These are phyloP conservation scores for Galagoides demidoff DNA, from an alignment of 2,797 vertebrate species.

Conservation along the genomic window DNA sequence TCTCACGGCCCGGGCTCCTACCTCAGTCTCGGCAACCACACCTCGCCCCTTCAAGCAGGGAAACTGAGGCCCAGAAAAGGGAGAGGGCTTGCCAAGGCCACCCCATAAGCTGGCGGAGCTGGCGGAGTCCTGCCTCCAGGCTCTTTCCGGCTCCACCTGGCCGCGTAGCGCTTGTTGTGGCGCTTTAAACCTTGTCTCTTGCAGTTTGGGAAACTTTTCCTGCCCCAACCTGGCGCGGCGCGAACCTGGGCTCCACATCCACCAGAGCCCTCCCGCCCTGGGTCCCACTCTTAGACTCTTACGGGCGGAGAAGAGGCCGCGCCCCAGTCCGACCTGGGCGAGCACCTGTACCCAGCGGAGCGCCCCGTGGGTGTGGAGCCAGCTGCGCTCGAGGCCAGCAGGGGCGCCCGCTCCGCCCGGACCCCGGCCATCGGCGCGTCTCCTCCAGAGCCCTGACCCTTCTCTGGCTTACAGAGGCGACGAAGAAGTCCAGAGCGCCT, in stretches of 20 bases:
- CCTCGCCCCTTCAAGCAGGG: neutral
- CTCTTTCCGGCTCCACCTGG: neutral
- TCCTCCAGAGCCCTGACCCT: neutral
- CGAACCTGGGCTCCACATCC: neutral
- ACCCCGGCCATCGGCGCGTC: neutral
- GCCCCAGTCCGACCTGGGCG: neutral
- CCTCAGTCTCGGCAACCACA: neutral
- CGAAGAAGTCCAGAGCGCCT: neutral
- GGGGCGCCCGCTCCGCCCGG: neutral
- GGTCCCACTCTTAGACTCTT: neutral
- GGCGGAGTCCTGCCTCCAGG: neutral
- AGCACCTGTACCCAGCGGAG: slow-evolving; percentile 17
- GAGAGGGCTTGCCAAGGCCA: no score
- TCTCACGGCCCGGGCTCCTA: neutral
- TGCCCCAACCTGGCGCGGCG: neutral
- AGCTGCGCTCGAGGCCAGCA: neutral
- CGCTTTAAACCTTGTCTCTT: neutral
- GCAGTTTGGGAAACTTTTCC: slow-evolving; percentile 72
- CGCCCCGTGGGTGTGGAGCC: neutral
- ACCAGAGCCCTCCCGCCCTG: neutral
- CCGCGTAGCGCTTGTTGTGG: neutral
- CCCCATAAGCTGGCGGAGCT: neutral
- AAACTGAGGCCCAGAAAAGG: neutral
- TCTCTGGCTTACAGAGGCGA: neutral
- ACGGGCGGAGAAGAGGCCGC: neutral